These are phyloP conservation scores for Catocala fraxini DNA, from an alignment of 2,888 invertebrate genomes.

Conservation along the genomic window DNA sequence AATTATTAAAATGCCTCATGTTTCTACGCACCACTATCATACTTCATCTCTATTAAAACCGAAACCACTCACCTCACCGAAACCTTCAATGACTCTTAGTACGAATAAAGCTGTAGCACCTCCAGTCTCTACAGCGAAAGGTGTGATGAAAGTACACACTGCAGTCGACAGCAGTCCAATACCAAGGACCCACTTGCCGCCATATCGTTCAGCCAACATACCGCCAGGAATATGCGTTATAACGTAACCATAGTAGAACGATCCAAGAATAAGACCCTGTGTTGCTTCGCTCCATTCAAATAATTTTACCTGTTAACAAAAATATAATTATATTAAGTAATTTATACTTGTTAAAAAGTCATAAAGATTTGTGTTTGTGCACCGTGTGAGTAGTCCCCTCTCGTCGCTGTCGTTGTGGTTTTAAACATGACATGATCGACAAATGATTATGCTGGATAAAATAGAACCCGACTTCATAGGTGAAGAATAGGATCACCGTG, in stretches of 20 bases:
- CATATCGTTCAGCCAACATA: constrained; percentile 92
- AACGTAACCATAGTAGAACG: constrained; percentile 95
- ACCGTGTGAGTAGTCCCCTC: too few species aligned
- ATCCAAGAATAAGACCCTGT: constrained; percentile 92
- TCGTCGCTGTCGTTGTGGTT: too few species aligned
- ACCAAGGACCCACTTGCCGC: constrained; percentile 95
- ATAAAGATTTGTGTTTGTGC: too few species aligned
- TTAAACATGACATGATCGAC: too few species aligned
- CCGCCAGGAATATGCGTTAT: constrained; percentile 95
- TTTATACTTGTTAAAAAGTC: too few species aligned
- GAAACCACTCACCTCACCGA: constrained; percentile 89
- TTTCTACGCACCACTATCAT: background rate
- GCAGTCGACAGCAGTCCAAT: constrained; percentile 94
- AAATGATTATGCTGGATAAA: too few species aligned
- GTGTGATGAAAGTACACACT: constrained; percentile 93
- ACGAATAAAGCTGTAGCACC: constrained; percentile 86
- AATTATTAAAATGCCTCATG: too few species aligned
- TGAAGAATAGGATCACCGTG: too few species aligned
- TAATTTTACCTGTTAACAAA: constrained; percentile 53
- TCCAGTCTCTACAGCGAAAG: constrained; percentile 89
- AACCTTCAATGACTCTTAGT: constrained; percentile 84
- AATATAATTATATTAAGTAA: background rate
- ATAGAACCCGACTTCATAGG: too few species aligned
- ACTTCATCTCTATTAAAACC: background rate
- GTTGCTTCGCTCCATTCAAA: constrained; percentile 91